phyloP scores from a whole-genome alignment of 2,888 invertebrate species.

The Xanthorhoe designata region DNA sequence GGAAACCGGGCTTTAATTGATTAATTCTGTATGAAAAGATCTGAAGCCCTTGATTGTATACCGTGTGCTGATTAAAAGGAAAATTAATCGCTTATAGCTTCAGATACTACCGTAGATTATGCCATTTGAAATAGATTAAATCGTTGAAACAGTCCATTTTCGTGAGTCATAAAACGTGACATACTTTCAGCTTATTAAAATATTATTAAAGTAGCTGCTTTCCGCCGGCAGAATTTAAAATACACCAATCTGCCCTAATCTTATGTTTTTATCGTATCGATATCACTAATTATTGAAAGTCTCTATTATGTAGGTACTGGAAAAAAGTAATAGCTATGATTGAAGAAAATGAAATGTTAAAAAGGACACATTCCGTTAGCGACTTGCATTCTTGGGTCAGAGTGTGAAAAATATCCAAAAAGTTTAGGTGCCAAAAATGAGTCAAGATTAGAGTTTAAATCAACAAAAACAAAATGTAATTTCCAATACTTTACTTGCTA shows the following conservation, averaged over 20 bases:
- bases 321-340: no score
- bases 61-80: conserved; percentile 26
- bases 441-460: not conserved
- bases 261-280: no score
- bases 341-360: no score
- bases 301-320: no score
- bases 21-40: conserved; percentile 30
- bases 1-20: conserved; percentile 24
- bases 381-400: not conserved
- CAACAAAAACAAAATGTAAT: conserved; percentile 1
- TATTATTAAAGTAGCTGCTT: no score
- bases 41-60: conserved; percentile 24
- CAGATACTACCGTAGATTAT: not conserved
- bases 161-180: not conserved
- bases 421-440: not conserved
- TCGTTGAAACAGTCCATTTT: not conserved
- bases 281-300: no score
- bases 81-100: conserved; percentile 21
- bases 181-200: not conserved
- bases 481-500: conserved; percentile 23
- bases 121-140: not conserved
- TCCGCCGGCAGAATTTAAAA: no score
- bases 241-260: no score
- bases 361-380: no score
- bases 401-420: not conserved